Evolutionary conservation across 2,113 vertebrate species (phyloP).

Genomic region (Syngnathus floridae): DNA sequence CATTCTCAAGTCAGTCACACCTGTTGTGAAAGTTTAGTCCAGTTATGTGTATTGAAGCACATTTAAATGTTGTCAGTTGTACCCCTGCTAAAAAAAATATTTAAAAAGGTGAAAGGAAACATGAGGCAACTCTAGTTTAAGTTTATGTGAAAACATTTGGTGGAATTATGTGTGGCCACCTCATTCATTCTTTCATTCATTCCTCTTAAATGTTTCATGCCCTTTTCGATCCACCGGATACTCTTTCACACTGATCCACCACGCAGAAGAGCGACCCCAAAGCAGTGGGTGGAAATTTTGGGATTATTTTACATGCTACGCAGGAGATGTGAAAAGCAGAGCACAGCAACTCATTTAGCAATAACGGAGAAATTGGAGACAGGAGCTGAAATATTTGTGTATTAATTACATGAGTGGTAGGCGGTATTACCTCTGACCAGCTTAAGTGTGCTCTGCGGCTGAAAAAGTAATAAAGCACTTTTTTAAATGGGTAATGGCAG

Average conservation of each 20-base stretch:
- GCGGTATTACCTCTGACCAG: conserved; percentile 51
- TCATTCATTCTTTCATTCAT: conserved; percentile 49
- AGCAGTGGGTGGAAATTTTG: conserved; percentile 67
- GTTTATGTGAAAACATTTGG: conserved; percentile 43
- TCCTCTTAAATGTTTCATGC: conserved; percentile 70
- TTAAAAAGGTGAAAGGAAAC: neutral
- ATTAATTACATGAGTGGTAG: conserved; percentile 68
- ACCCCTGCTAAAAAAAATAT: conserved; percentile 1
- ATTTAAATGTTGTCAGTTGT: neutral
- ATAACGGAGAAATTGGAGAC: conserved; percentile 74
- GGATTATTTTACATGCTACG: conserved; percentile 73
- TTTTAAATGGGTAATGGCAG: neutral
- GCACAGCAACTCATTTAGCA: conserved; percentile 72
- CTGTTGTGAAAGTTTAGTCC: neutral
- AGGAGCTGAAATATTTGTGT: conserved; percentile 74
- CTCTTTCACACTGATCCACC: conserved; percentile 62
- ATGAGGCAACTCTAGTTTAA: conserved; percentile 10
- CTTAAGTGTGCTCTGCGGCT: conserved; percentile 40
- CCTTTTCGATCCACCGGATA: conserved; percentile 62
- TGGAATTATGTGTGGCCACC: conserved; percentile 31
- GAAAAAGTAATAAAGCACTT: conserved; percentile 58
- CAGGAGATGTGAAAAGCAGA: conserved; percentile 71
- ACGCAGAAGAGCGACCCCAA: conserved; percentile 56
- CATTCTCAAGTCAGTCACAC: conserved; percentile 9
- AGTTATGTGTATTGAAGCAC: neutral